phyloP scores from a whole-genome alignment of 2,797 vertebrate genomes.

The Etheostoma nigrum region DNA sequence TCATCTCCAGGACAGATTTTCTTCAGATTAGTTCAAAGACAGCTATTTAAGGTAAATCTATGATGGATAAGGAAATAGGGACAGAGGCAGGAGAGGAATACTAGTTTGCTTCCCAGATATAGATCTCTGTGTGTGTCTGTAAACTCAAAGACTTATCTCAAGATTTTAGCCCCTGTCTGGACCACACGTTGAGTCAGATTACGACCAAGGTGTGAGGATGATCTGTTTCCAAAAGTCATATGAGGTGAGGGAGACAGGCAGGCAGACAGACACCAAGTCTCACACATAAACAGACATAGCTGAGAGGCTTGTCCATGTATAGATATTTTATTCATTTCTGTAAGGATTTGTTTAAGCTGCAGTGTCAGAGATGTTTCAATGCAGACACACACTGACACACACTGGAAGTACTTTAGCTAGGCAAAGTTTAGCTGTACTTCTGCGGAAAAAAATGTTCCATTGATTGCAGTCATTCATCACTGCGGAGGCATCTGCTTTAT shows the following conservation, averaged over 20 bases:
- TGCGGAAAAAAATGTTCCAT: background rate
- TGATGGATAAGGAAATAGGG: conserved; percentile 35
- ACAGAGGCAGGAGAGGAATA: conserved; percentile 27
- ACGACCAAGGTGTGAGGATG: conserved; percentile 46
- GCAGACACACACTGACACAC: background rate
- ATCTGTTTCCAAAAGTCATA: conserved; percentile 41
- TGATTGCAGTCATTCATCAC: conserved; percentile 64
- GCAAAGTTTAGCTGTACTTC: conserved; percentile 33
- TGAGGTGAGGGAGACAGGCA: conserved; percentile 3
- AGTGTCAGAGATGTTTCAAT: background rate
- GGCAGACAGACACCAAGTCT: background rate
- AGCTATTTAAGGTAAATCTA: conserved; percentile 46
- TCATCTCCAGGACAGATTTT: conserved; percentile 53
- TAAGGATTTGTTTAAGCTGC: background rate
- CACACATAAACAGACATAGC: background rate
- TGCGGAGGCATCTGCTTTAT: conserved; percentile 41
- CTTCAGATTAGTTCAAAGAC: conserved; percentile 66
- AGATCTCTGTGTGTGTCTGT: conserved; percentile 35
- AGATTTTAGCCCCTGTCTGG: conserved; percentile 53
- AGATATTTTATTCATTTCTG: background rate
- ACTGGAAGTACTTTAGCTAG: conserved; percentile 13
- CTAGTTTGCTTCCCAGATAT: conserved; percentile 10
- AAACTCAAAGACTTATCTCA: conserved; percentile 51
- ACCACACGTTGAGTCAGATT: conserved; percentile 55
- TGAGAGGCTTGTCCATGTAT: conserved; percentile 14